Base-by-base conservation (phyloP, 2,797 vertebrate species). In the Mormyrus hasselquistii region DNA sequence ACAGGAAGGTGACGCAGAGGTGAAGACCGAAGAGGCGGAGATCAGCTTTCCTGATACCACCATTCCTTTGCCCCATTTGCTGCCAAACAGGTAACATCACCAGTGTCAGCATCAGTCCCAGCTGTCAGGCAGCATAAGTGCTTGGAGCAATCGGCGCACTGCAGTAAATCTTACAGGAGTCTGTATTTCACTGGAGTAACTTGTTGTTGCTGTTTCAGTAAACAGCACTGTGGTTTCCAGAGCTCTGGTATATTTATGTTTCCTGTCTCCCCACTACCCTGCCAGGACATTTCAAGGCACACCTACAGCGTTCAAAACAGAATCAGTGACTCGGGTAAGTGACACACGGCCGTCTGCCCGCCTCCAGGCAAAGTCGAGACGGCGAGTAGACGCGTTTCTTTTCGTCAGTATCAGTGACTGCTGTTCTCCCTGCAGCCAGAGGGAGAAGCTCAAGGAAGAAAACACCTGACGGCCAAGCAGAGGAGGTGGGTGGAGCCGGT, bases 401-500 rank as follows among this genome's bases (percentile, higher is more conserved):
- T 16, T 22, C 38, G 4, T 16, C 22, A 44, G 22, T n/a, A 55
- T 38, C n/a, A 4, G 73, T 52, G 73, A 76, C 47, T 69, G 88
- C 47, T 49, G 2, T 89, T 93, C 91, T 91, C 29, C 91, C 69
- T 93, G 90, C 93, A 99, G 93, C 90, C 79, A 55, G 96, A 97
- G 4, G 89, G 76, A 49, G 97, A 96, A 88, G 89, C 93, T 85
- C 97, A 96, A 85, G 95, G 95, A 50, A 95, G 93, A 87, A 98
- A 98, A 93, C 97, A 98, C 91, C 94, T 98, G 92, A 98, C 97
- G 41, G 98, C 97, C 91, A 99, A 98, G 93, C 96, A 99, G 94
- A 96, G 97, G 93, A 97, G 98, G 98, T 99, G 95, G 96, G 14
- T 22, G 0, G 22, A 3, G 19, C 19, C 0, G 5, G 83, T 53